Evolutionary conservation across 2,113 vertebrate genomes (phyloP).

Genomic region (Coturnix japonica): DNA sequence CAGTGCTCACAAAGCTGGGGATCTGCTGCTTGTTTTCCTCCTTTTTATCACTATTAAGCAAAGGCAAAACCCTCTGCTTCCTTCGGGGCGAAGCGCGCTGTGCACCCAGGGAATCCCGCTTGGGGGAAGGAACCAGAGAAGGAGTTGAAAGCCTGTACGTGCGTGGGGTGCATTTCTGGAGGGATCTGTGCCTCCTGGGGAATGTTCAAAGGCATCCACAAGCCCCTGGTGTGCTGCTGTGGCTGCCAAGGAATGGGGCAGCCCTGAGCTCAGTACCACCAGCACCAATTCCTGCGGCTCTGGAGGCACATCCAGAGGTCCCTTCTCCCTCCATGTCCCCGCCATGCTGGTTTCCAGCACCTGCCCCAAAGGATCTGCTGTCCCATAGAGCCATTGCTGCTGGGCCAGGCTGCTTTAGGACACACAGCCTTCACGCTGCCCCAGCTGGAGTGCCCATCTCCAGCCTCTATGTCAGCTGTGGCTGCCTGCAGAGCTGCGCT

Average conservation of each 20-base stretch:
- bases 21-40: rapidly evolving
- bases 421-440: not conserved
- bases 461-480: not conserved
- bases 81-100: not conserved
- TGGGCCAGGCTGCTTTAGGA: not conserved
- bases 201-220: not conserved
- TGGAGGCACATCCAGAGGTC: not conserved
- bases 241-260: not conserved
- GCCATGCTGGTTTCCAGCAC: not conserved
- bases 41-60: not conserved
- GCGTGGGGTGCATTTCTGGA: not conserved
- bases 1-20: not conserved
- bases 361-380: rapidly evolving
- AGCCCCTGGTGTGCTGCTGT: rapidly evolving
- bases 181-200: not conserved
- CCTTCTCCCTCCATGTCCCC: rapidly evolving
- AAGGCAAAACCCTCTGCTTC: not conserved
- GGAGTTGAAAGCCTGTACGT: not conserved
- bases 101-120: rapidly evolving
- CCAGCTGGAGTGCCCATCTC: not conserved
- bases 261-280: not conserved
- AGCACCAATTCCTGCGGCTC: not conserved
- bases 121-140: not conserved
- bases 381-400: not conserved
- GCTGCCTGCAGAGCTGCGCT: not conserved